Base-by-base conservation (phyloP, 2,113 vertebrate genomes). In the Myrmecobius fasciatus region DNA sequence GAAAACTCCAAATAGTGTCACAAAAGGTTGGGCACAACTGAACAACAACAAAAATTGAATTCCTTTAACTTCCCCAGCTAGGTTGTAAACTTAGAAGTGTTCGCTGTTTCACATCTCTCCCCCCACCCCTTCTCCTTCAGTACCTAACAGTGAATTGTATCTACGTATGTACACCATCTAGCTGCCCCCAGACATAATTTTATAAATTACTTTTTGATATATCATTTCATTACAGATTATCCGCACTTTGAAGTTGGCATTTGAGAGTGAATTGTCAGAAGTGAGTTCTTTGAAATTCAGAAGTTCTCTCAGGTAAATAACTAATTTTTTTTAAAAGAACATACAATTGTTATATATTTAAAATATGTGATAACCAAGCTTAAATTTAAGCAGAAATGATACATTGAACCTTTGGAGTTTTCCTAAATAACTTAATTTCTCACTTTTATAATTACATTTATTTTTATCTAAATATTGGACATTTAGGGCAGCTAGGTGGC, bases 191-290 rank as follows among this genome's bases (percentile, higher is more conserved):
- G 46, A 36, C 14, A 48, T 91, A 31, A 51, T 95, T 20, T 52
- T 52, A 54, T 56, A 31, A 94, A 95, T 96, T 0, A 67, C 96
- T 83, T 92, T 53, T 47, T 20, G 92, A 25, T 93, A 46, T 67
- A 53, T 94, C 53, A 95, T 56, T 94, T 98, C 1, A 97, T 98
- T 98, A 48, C 96, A 99, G 98, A 95, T 99, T 97, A 98, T 98
- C 94, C 93, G 12, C 93, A 97, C 98, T 92, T 98, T 99, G 94
- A 98, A 98, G 75, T 93, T 98, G 91, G 97, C 98, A 20, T 92
- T 98, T 94, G 98, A 98, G 88, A 91, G 95, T 97, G 98, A 99
- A 91, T 96, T 98, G 67, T 98, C 96, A 89, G 92, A 96, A 96
- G 95, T 99, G 91, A 97, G 92, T 89, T 94, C 93, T 95, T 93